Base-by-base conservation (phyloP, 2,797 vertebrate species). In the Peromyscus eremicus region DNA sequence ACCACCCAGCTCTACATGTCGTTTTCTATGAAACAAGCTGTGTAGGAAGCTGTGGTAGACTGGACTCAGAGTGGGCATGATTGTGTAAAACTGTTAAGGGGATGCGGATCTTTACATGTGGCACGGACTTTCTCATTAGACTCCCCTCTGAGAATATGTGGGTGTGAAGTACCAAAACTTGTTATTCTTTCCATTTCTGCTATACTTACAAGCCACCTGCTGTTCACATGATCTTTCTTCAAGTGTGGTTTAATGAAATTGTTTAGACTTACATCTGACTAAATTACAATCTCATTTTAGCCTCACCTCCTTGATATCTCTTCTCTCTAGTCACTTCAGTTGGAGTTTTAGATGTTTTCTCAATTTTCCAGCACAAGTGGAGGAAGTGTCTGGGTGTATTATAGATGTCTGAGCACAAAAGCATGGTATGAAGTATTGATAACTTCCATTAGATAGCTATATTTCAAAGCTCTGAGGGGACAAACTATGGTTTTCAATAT, bases 241-340 rank as follows among this genome's bases (percentile, higher is more conserved):
- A 66, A 73, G 40, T 23, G 8, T 64, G 16, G 64, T 66, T 96
- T 93, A 94, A 81, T 75, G 91, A 52, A 60, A 81, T 95, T 83
- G 60, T 29, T 92, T 95, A 43, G 57, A 80, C 82, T 83, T 84
- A 66, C 77, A 76, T 62, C 75, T 94, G 92, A 86, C 66, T 91
- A 83, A 94, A 82, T 89, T 62, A 29, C 13, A 73, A 11, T 92
- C 76, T 96, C 76, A 71, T 91, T 97, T 89, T 16, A 66, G 43
- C 46, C 49, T 96, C 23, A 64, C 52, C 29, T 83, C 25, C 52
- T 83, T 34, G 32, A 92, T 82, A 80, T 64, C 19, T 29, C 32
- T 37, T 93, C 55, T 90, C 43, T 85, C 34, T 4, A n/a, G 0
- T n/a, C 0, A 14, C 12, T 62, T 52, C 6, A 13, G 4, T 40